Percentiles rank a stretch among this genome's conserved stretches.
Evolutionary conservation across 2,888 invertebrate genomes (phyloP).

Genomic region (Allolobophora icterica): DNA sequence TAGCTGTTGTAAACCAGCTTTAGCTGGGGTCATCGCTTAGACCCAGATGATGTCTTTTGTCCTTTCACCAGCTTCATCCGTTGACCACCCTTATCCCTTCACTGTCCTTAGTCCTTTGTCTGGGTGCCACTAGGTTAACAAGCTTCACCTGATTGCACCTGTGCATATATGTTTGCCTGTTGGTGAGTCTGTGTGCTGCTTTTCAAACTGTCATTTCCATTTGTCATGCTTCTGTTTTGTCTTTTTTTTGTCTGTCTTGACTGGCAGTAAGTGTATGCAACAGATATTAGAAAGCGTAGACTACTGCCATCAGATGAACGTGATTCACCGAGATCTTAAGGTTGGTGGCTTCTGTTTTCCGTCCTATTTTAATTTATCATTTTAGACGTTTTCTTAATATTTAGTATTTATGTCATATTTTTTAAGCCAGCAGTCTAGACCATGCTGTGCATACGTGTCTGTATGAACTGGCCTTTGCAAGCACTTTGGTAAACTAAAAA

Average conservation of each 20-base stretch:
- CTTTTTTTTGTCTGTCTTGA: background rate
- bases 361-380: background rate
- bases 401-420: background rate
- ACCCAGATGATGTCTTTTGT: background rate
- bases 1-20: background rate
- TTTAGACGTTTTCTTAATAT: background rate
- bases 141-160: background rate
- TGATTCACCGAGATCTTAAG: conserved; percentile 98
- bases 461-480: no score
- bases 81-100: background rate
- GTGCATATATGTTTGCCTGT: background rate
- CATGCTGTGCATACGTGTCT: no score
- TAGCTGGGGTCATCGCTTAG: background rate
- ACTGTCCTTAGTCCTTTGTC: background rate
- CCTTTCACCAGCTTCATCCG: background rate
- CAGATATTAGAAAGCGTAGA: conserved; percentile 99
- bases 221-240: background rate
- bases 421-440: no score
- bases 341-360: conserved; percentile 63
- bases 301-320: conserved; percentile 98
- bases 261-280: conserved; percentile 91
- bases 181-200: background rate
- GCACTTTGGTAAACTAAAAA: no score
- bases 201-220: background rate
- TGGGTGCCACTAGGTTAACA: background rate